These are phyloP conservation scores for Silurus aristotelis DNA, from an alignment of 2,797 vertebrate species.

Conservation along the genomic window DNA sequence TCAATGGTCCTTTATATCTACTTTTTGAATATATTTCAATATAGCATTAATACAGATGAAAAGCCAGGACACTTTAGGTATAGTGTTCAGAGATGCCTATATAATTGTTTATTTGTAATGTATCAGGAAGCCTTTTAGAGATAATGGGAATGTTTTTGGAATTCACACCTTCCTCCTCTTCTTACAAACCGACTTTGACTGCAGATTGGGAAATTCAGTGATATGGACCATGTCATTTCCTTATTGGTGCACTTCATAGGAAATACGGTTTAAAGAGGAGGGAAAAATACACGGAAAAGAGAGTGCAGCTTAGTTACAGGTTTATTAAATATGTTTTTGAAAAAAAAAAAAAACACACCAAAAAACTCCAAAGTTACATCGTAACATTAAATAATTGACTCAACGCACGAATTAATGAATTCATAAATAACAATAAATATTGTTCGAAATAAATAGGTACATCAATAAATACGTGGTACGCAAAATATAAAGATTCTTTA, in stretches of 20 bases:
- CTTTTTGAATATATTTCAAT: neutral
- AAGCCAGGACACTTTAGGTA: too few species aligned
- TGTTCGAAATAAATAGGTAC: constrained; percentile 47
- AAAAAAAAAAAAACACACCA: neutral
- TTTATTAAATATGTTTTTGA: constrained; percentile 44
- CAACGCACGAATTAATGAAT: neutral
- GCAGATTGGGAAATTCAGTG: constrained; percentile 61
- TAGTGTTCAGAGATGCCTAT: neutral
- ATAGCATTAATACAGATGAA: too few species aligned
- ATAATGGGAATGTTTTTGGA: constrained; percentile 71
- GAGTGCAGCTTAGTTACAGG: neutral
- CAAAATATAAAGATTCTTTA: constrained; percentile 58
- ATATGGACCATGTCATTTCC: constrained; percentile 46
- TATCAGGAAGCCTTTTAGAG: constrained; percentile 57
- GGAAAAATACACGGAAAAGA: neutral
- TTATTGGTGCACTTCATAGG: constrained; percentile 32
- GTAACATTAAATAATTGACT: constrained; percentile 25
- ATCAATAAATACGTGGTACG: constrained; percentile 63
- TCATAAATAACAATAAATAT: constrained; percentile 59
- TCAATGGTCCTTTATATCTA: neutral
- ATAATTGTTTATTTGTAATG: constrained; percentile 48
- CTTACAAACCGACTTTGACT: constrained; percentile 38
- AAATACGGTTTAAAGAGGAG: constrained; percentile 8
- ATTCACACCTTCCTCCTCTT: constrained; percentile 75
- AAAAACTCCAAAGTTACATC: constrained; percentile 14